These are phyloP conservation scores for Zoroaster sp. DNA, from an alignment of 53 echinoderm and acorn worm genomes.

Conservation along the genomic window DNA sequence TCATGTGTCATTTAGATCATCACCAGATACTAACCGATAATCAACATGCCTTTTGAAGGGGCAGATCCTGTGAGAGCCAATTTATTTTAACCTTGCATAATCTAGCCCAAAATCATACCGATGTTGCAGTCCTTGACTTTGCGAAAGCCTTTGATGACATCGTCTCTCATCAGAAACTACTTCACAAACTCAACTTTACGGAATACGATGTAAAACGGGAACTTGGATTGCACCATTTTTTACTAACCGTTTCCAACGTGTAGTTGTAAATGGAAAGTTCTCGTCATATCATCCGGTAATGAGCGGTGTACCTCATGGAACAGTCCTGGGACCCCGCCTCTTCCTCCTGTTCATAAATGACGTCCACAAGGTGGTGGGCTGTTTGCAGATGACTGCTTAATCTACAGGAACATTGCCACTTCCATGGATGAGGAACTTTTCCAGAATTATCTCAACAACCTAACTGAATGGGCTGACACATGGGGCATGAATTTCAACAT, in stretches of 20 bases:
- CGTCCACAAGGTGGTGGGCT: no score
- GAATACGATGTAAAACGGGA: background rate
- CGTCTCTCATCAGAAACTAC: slow-evolving; percentile 24
- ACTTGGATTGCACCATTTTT: slow-evolving; percentile 48
- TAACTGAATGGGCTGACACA: no score
- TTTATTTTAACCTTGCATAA: slow-evolving; percentile 40
- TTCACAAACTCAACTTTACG: slow-evolving; percentile 32
- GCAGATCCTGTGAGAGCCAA: slow-evolving; percentile 51
- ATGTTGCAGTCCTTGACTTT: slow-evolving; percentile 45
- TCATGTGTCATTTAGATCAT: slow-evolving; percentile 21
- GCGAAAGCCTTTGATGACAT: slow-evolving; percentile 53
- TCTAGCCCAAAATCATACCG: slow-evolving; percentile 30
- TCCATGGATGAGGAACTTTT: no score
- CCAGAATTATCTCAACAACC: no score
- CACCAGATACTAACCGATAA: slow-evolving; percentile 17
- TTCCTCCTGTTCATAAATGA: no score
- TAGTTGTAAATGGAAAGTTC: no score
- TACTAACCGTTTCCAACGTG: slow-evolving; percentile 15
- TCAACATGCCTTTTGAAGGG: slow-evolving; percentile 47
- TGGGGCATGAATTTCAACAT: no score
- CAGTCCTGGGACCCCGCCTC: no score
- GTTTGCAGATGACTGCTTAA: no score
- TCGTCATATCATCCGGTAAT: no score
- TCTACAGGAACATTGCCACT: no score
- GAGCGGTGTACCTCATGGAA: no score